Conservation (phyloP, 2,113 vertebrate genomes). For the Harpagus bidentatus region DNA sequence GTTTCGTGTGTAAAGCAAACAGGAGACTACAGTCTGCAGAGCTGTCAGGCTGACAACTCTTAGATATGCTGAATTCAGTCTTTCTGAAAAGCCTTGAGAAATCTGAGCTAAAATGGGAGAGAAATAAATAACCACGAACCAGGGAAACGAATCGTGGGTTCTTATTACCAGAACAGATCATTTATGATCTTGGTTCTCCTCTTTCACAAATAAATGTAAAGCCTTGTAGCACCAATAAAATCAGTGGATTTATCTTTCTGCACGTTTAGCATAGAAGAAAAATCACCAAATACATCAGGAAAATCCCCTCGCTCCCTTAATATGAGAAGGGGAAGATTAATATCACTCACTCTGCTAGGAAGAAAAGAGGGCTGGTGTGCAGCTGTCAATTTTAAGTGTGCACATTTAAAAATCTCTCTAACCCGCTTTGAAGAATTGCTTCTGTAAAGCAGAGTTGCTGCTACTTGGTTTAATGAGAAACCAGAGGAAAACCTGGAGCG, state of each 20-base stretch:
- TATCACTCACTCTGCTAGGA: not conserved
- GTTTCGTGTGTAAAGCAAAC: not conserved
- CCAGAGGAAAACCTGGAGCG: not conserved
- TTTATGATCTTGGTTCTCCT: not conserved
- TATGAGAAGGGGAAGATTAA: not conserved
- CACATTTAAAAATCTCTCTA: not conserved
- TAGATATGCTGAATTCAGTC: slow-evolving; percentile 14
- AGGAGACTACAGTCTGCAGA: slow-evolving; percentile 6
- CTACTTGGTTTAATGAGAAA: not conserved
- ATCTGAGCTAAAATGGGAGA: not conserved
- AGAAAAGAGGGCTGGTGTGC: not conserved
- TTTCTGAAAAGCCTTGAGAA: not conserved
- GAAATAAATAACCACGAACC: not conserved
- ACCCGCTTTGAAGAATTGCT: not conserved
- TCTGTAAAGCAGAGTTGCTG: not conserved
- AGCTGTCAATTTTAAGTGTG: not conserved
- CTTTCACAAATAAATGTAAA: not conserved
- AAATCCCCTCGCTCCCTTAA: not conserved
- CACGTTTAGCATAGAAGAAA: not conserved
- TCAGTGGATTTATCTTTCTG: not conserved
- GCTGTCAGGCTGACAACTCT: not conserved
- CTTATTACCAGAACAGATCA: not conserved
- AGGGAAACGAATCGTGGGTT: fast-evolving
- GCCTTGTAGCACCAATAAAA: not conserved
- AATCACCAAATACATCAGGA: not conserved